Base-by-base conservation (phyloP, 2,888 invertebrate genomes). In the Drosophila silvestris region DNA sequence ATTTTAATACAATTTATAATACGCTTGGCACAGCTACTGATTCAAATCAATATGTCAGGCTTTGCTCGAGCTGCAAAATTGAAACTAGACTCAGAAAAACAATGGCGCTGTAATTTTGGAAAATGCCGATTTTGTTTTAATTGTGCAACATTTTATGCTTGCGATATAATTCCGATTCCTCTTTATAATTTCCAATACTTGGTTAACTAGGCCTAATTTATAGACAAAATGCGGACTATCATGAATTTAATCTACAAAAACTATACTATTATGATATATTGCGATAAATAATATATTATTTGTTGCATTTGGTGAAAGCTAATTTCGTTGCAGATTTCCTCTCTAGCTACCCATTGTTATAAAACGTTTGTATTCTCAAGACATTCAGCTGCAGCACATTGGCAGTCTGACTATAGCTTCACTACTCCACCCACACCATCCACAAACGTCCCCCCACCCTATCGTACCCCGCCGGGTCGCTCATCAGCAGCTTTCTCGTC, bases 401-500 rank as follows among this genome's bases (percentile, higher is more conserved):
- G 72, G 39, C 56, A 37, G 26, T 57, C 30, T 52, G 50, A 26
- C 63, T 72, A 28, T n/a, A 51, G 73, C 39, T 33, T 10, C 26
- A 35, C 30, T 22, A 6, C 22, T 35, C 5, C 14, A 14, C 9
- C 54, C 62, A 7, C 47, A 16, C 6, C 22, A 44, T 22, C 16
- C 22, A 9, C 16, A 22, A 22, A 22, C 39, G 35, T 33, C 5
- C 5, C 30, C 14, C n/a, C 51, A n/a, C 26, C 9, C 3, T 19
- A 16, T 9, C 26, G 14, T 22, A 28, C n/a, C n/a, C 28, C 33
- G 51, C 14, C 16, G 47, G 22, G 30, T 51, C 58, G 57, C 51
- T 57, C 70, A 70, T 70, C 82, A 64, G 80, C 67, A 62, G 77
- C 69, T 70, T 69, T 60, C 71, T 79, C 85, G 72, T 84, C 90